Evolutionary conservation across 2,113 vertebrate genomes (phyloP), one percentile per base, ranked within the genome.

Genomic region (Megalops atlanticus): DNA sequence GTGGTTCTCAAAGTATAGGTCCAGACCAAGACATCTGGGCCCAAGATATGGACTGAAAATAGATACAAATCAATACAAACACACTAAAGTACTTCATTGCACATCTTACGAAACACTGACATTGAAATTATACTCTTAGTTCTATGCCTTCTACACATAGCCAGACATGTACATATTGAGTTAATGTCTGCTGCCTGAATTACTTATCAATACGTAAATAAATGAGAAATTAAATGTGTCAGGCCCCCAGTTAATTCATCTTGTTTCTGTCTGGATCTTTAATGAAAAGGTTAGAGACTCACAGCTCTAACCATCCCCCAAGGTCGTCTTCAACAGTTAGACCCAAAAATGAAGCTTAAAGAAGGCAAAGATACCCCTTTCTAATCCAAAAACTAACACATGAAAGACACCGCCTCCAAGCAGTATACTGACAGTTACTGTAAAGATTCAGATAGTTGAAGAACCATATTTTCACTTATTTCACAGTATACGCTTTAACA

Each of bases 311-410:
- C 90, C 89, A 89, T 41, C 81, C 77, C 58, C 58, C 18, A 21
- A 84, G 18, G 68, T 77, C 89, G 92, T 92, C 90, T 91, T 91
- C 79, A 82, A 84, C 80, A 85, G 84, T 73, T 88, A 87, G 88
- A 92, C 91, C 92, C 91, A 91, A 89, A 91, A 89, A 89, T 86
- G 71, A 74, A 77, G 73, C 71, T 38, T 75, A 40, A 35, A 21
- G n/a, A 35, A 2, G 24, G 15, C 38, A 38, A 14, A 71, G 24
- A 31, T 43, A n/a, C 45, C 24, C 27, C 33, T 49, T 15, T 18
- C 35, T 74, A 74, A 43, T 2, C 12, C 35, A 39, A 33, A 2
- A 49, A 15, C 12, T 68, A 68, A n/a, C n/a, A n/a, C n/a, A n/a
- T n/a, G n/a, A n/a, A n/a, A n/a, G n/a, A n/a, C n/a, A n/a, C n/a